These are phyloP conservation scores for Oryzias curvinotus DNA, from an alignment of 2,113 vertebrate species.

Conservation along the genomic window DNA sequence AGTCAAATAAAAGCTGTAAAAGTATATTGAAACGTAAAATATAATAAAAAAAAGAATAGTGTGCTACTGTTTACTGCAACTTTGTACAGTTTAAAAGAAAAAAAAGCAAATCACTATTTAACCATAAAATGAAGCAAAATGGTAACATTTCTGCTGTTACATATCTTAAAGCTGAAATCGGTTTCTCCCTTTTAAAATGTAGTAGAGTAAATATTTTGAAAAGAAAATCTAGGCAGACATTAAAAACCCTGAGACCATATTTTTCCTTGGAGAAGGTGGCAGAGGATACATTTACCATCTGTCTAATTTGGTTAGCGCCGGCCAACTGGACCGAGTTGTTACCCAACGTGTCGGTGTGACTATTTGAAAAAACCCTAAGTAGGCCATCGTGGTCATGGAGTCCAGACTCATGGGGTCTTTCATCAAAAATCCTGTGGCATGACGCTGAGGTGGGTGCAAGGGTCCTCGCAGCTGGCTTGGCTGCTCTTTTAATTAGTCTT, in stretches of 20 bases:
- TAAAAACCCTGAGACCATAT: conserved; percentile 4
- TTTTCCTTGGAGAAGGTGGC: neutral
- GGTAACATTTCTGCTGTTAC: too few species aligned
- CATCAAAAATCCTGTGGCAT: conserved; percentile 78
- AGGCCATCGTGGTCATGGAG: conserved; percentile 27
- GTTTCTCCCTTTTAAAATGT: too few species aligned
- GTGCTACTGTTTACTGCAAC: too few species aligned
- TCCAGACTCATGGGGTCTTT: conserved; percentile 75
- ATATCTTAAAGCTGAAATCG: too few species aligned
- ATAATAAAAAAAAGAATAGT: too few species aligned
- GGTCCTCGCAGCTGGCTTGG: conserved; percentile 82
- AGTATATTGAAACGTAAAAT: too few species aligned
- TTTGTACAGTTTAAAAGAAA: too few species aligned
- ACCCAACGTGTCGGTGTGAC: conserved; percentile 18
- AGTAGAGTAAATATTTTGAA: neutral
- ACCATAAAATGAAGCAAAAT: too few species aligned
- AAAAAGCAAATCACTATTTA: too few species aligned
- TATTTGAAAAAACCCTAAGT: conserved; percentile 21
- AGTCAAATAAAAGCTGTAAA: too few species aligned
- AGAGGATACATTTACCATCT: conserved; percentile 18
- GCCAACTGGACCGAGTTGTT: conserved; percentile 14
- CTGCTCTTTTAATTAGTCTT: conserved; percentile 95
- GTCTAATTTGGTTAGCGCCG: conserved; percentile 1
- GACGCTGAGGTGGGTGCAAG: conserved; percentile 84
- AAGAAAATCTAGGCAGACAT: neutral